Evolutionary conservation across 2,888 invertebrate genomes (phyloP).

Genomic region (Heliconius sara): DNA sequence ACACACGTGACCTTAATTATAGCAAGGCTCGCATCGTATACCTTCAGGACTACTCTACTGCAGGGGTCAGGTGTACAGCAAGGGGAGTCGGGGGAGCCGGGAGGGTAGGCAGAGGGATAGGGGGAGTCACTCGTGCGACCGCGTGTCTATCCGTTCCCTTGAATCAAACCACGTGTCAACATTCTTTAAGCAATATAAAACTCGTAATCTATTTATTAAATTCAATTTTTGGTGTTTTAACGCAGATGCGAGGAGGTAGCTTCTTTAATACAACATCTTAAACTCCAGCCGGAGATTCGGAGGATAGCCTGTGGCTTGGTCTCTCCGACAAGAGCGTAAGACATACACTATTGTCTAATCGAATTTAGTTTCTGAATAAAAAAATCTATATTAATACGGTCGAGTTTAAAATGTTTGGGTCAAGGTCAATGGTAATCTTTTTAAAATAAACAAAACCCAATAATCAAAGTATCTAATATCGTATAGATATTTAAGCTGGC

Average conservation of each 20-base stretch:
- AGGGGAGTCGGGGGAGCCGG: neutral
- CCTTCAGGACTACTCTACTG: slow-evolving; percentile 14
- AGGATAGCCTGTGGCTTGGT: neutral
- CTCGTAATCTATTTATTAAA: slow-evolving; percentile 50
- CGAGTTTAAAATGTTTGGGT: neutral
- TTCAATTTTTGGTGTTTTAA: slow-evolving; percentile 55
- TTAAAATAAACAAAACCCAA: neutral
- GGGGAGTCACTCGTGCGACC: slow-evolving; percentile 27
- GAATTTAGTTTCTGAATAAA: slow-evolving; percentile 28
- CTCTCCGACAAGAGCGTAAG: slow-evolving; percentile 23
- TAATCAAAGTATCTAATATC: neutral
- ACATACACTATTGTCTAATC: slow-evolving; percentile 39
- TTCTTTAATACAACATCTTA: slow-evolving; percentile 44
- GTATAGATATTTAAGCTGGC: neutral
- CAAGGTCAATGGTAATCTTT: neutral
- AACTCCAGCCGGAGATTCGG: slow-evolving; percentile 23
- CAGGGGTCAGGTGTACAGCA: neutral
- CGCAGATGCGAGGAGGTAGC: slow-evolving; percentile 55
- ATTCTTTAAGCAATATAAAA: slow-evolving; percentile 46
- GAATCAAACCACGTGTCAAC: slow-evolving; percentile 25
- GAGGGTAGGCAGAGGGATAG: too few relatives aligned
- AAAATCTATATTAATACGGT: neutral
- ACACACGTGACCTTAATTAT: slow-evolving; percentile 10
- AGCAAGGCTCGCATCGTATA: slow-evolving; percentile 24
- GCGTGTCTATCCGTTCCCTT: slow-evolving; percentile 10